Base-by-base conservation (phyloP, 1,140 invertebrate species). In the Tetraneura akinire region DNA sequence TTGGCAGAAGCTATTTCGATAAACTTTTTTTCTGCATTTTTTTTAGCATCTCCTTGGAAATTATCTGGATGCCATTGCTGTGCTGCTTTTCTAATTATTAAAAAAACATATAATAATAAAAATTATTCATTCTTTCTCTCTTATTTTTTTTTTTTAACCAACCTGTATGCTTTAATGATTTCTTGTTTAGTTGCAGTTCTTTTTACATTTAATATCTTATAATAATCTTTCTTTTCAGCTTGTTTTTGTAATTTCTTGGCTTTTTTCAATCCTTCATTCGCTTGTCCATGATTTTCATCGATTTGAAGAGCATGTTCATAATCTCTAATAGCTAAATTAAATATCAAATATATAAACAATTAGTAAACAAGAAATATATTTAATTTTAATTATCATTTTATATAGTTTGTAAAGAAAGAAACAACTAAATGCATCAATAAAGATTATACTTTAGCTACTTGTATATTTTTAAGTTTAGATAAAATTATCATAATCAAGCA, bases 11-110 rank as follows among this genome's bases (percentile, higher is more conserved):
- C 98, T 84, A 99, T 96, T 85, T 99, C 97, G 81, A 99, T 98
- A 84, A 99, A 99, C 86, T 94, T 98, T 85, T 98, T 98, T 86
- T 99, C 94, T 0, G 98, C 98, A 45, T 91, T 88, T 85, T 97
- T 96, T 87, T 99, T 99, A 82, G 91, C 91, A 73, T 96, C 93
- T 9, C 91, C 92, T 81, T 91, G 90, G 85, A 92, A 99, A 87
- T 97, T 97, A 86, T 99, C 98, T 0, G 98, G 98, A 89, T 99
- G 98, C 97, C 97, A 99, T 86, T 98, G 94, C 86, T 97, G 94
- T 18, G 98, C 98, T 74, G 96, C 90, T 89, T 98, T 98, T 82
- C 97, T 85, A 62, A 14, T 83, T 82, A 81, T 45, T 45, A 37
- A 4, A 37, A 80, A 66, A 57, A 81, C n/a, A 76, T 14, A 37